A percentile compares a stretch with the other conserved stretches of the same genome.
These are phyloP conservation scores for Heterodera filipjevi DNA, from an alignment of 2,888 invertebrate species.

Conservation along the genomic window DNA sequence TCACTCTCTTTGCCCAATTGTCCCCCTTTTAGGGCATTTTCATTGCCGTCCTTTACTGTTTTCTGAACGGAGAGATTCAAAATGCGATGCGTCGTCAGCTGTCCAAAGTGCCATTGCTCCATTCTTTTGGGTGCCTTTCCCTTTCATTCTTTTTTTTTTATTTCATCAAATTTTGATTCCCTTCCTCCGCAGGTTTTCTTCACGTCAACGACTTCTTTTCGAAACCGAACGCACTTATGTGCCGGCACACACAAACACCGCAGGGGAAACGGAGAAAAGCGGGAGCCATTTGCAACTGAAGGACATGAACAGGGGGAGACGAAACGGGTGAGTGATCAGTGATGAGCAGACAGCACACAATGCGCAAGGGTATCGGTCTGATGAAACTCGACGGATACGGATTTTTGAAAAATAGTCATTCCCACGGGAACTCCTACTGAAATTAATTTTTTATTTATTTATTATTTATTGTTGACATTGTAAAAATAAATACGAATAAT, in stretches of 20 bases:
- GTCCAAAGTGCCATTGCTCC: slow-evolving; percentile 55
- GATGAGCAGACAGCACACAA: neutral
- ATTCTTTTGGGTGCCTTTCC: slow-evolving; percentile 36
- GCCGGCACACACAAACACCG: slow-evolving; percentile 15
- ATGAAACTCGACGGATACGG: no score
- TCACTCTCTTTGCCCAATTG: no score
- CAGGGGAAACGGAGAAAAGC: neutral
- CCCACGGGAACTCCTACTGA: no score
- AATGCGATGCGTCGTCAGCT: slow-evolving; percentile 59
- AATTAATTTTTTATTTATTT: no score
- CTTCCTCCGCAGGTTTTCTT: neutral
- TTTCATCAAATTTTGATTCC: slow-evolving; percentile 32
- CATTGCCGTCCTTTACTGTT: slow-evolving; percentile 62
- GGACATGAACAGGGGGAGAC: slow-evolving; percentile 16
- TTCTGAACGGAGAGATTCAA: slow-evolving; percentile 64
- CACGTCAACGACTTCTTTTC: slow-evolving; percentile 10
- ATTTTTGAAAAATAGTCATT: no score
- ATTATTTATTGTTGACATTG: no score
- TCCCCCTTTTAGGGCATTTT: slow-evolving; percentile 65
- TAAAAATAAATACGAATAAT: no score
- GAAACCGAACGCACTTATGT: slow-evolving; percentile 32
- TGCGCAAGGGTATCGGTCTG: neutral
- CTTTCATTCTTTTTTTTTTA: slow-evolving; percentile 54
- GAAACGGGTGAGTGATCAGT: neutral
- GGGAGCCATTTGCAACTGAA: slow-evolving; percentile 21